phyloP scores from a whole-genome alignment of 2,797 vertebrate genomes.

The Molossus molossus region DNA sequence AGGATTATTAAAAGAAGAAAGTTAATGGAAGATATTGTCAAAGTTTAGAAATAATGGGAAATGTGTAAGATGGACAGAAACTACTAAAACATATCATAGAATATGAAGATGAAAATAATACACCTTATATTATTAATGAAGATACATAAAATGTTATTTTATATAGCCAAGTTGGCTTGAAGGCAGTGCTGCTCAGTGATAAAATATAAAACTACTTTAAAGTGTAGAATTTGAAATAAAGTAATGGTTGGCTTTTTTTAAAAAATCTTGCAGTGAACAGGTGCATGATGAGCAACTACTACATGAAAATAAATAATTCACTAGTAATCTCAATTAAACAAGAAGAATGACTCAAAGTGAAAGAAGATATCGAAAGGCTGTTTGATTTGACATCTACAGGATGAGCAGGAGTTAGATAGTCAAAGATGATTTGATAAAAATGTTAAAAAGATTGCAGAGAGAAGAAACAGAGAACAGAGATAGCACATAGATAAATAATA shows the following conservation, averaged over 20 bases:
- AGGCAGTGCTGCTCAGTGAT: background rate
- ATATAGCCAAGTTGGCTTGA: background rate
- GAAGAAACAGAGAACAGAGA: background rate
- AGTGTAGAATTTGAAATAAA: background rate
- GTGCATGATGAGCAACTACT: background rate
- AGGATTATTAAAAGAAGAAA: background rate
- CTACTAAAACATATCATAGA: background rate
- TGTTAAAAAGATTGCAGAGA: background rate
- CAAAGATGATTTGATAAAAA: background rate
- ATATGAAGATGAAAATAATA: background rate
- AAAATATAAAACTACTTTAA: background rate
- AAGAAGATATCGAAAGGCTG: background rate
- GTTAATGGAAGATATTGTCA: background rate
- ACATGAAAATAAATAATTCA: constrained; percentile 1
- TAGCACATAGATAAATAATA: background rate
- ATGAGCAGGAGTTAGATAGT: background rate
- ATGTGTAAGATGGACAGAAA: background rate
- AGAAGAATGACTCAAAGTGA: background rate
- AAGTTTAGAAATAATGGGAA: background rate
- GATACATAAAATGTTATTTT: background rate
- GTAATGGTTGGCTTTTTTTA: background rate
- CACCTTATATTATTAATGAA: background rate
- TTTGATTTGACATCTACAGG: background rate
- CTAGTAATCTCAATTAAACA: background rate
- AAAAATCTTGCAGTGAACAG: background rate